phyloP scores from a whole-genome alignment of 2,797 vertebrate species.

The Distichodus sexfasciatus region DNA sequence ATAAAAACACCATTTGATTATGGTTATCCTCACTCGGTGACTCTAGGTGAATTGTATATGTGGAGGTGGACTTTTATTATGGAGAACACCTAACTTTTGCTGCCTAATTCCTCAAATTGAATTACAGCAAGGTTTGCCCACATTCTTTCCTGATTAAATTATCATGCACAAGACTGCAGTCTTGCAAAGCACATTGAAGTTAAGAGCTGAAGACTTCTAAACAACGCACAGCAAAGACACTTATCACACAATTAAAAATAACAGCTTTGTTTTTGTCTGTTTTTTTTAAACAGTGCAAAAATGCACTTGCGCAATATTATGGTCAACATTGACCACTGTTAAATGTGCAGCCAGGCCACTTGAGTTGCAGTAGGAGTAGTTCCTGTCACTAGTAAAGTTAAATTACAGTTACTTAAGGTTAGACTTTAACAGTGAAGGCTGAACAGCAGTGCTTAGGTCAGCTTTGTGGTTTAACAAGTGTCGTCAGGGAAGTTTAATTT shows the following conservation, averaged over 20 bases:
- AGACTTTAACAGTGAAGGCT: slow-evolving; percentile 20
- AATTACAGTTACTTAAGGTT: neutral
- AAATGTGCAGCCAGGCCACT: neutral
- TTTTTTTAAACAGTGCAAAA: too few relatives aligned
- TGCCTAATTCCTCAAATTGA: neutral
- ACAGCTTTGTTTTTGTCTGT: too few relatives aligned
- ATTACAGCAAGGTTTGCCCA: neutral
- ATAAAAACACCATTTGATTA: neutral
- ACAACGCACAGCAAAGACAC: too few relatives aligned
- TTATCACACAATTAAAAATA: too few relatives aligned
- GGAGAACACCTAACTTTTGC: slow-evolving; percentile 11
- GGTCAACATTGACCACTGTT: too few relatives aligned
- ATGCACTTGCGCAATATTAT: too few relatives aligned
- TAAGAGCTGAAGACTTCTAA: too few relatives aligned
- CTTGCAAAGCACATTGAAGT: neutral
- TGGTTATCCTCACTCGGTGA: neutral
- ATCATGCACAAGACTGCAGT: neutral
- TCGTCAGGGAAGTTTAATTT: slow-evolving; percentile 20
- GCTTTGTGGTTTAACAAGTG: neutral
- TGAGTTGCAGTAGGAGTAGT: neutral
- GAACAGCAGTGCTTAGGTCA: neutral
- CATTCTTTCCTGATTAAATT: slow-evolving; percentile 29
- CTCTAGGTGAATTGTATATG: neutral
- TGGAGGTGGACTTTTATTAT: too few relatives aligned
- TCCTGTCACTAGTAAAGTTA: too few relatives aligned